Evolutionary conservation across 2,113 vertebrate species (phyloP).

Genomic region (Aythya baeri): DNA sequence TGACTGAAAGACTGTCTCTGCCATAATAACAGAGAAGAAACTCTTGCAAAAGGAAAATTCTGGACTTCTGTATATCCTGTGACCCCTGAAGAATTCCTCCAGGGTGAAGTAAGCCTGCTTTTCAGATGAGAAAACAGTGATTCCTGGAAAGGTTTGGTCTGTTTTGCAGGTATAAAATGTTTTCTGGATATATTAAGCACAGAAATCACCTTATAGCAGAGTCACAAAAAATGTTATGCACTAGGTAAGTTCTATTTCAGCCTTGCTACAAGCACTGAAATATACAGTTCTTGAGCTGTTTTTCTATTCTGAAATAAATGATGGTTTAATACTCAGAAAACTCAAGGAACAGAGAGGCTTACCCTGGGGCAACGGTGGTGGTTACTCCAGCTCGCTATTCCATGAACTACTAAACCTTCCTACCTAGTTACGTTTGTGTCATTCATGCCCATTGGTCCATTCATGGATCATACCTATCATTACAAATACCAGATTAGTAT

Average conservation of each 20-base stretch:
- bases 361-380: not conserved
- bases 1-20: slow-evolving; percentile 14
- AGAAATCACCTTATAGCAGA: not conserved
- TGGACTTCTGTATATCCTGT: not conserved
- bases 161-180: not conserved
- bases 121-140: not conserved
- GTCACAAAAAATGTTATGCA: not conserved
- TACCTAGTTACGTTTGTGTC: not conserved
- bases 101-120: not conserved
- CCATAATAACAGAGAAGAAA: slow-evolving; percentile 12
- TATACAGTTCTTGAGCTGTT: not conserved
- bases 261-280: not conserved
- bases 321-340: not conserved
- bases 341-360: not conserved
- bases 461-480: not conserved
- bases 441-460: not conserved
- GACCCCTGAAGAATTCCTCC: not conserved
- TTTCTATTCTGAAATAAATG: not conserved
- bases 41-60: not conserved
- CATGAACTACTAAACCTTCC: not conserved
- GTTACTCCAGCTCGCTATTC: not conserved
- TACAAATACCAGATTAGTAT: not conserved
- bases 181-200: not conserved
- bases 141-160: not conserved
- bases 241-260: not conserved